These are phyloP conservation scores for Polydrusus cervinus DNA, from an alignment of 2,888 invertebrate species.

Conservation along the genomic window DNA sequence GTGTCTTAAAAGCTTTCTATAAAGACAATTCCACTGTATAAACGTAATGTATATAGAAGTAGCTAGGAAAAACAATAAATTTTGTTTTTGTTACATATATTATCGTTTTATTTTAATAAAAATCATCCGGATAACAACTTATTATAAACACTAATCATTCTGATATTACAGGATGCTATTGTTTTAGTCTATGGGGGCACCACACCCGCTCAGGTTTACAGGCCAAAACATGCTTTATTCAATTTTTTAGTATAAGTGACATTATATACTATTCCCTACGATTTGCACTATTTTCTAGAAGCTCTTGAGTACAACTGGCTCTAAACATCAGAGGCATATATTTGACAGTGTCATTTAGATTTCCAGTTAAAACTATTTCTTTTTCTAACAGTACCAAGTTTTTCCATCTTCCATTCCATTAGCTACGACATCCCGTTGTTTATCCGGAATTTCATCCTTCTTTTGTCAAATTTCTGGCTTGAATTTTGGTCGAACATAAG, in stretches of 20 bases:
- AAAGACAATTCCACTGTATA: slow-evolving; percentile 8
- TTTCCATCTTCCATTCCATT: slow-evolving; percentile 46
- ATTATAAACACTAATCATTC: too few relatives aligned
- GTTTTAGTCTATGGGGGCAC: too few relatives aligned
- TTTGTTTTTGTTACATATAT: slow-evolving; percentile 23
- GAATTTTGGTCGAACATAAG: slow-evolving; percentile 74
- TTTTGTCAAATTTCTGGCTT: slow-evolving; percentile 75
- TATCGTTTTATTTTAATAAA: neutral
- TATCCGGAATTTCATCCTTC: slow-evolving; percentile 65
- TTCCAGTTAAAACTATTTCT: neutral
- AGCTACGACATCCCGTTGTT: slow-evolving; percentile 10
- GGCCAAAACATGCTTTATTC: too few relatives aligned
- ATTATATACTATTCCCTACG: too few relatives aligned
- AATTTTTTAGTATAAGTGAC: too few relatives aligned
- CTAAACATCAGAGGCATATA: too few relatives aligned
- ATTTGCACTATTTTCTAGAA: neutral
- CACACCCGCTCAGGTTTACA: too few relatives aligned
- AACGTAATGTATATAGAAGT: slow-evolving; percentile 11
- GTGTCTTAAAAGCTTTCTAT: neutral
- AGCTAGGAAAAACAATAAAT: slow-evolving; percentile 24
- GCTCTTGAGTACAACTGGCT: neutral
- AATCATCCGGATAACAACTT: neutral
- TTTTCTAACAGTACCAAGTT: slow-evolving; percentile 58
- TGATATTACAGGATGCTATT: too few relatives aligned
- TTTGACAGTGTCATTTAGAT: neutral